Conservation (phyloP, 2,113 vertebrate species). For the Calyptommatus sinebrachiatus region DNA sequence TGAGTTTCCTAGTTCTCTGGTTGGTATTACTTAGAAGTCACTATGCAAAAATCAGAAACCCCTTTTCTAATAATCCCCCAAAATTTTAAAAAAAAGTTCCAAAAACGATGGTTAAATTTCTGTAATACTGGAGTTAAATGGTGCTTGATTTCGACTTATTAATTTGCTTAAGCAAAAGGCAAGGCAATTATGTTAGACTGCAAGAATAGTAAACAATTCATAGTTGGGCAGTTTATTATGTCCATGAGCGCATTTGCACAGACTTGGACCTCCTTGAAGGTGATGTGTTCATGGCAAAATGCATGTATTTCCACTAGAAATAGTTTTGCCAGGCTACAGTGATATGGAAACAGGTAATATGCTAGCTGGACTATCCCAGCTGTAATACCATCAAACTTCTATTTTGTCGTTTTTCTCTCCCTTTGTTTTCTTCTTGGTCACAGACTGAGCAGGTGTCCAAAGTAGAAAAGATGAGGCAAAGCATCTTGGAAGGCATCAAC, state of each 20-base stretch:
- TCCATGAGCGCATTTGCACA: background rate
- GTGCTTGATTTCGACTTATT: no score
- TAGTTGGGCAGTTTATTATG: no score
- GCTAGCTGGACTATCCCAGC: background rate
- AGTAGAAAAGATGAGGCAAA: slow-evolving; percentile 92
- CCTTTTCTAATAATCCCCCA: no score
- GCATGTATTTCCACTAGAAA: background rate
- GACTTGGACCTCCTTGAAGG: background rate
- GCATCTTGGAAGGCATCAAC: slow-evolving; percentile 89
- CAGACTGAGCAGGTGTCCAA: slow-evolving; percentile 79
- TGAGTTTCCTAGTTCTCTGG: background rate
- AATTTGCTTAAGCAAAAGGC: no score
- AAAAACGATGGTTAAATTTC: no score
- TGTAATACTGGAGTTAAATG: no score
- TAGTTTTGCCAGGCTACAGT: background rate
- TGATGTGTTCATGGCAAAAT: background rate
- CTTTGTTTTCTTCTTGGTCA: background rate
- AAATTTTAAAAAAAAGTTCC: no score
- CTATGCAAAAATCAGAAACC: background rate
- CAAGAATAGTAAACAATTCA: no score
- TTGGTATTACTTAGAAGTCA: background rate
- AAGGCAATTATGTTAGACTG: no score
- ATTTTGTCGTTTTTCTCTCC: background rate
- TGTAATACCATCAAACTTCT: background rate
- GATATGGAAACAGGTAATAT: background rate